Evolutionary conservation across 1,140 invertebrate genomes (phyloP).

Genomic region (Drosophila melanica): DNA sequence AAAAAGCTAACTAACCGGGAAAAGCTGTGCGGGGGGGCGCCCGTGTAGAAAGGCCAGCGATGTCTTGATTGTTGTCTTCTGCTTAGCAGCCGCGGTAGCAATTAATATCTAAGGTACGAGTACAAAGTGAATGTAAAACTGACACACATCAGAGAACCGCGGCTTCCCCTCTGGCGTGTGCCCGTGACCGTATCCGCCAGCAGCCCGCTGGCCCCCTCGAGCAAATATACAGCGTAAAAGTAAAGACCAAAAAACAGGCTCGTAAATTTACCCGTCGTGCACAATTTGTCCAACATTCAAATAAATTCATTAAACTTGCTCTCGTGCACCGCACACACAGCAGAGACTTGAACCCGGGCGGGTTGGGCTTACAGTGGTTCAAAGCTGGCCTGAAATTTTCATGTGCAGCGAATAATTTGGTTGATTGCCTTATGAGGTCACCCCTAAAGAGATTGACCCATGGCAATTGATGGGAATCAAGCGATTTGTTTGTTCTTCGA

Average conservation of each 20-base stretch:
- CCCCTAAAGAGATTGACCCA: conserved; percentile 53
- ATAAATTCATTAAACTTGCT: conserved; percentile 81
- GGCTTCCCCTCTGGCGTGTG: conserved; percentile 31
- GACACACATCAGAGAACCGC: conserved; percentile 61
- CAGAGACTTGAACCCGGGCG: conserved; percentile 32
- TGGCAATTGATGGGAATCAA: conserved; percentile 38
- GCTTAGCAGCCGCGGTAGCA: conserved; percentile 52
- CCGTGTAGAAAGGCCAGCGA: conserved; percentile 65
- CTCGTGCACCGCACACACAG: conserved; percentile 27
- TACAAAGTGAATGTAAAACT: conserved; percentile 79
- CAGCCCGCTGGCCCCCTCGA: not conserved
- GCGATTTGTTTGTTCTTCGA: conserved; percentile 60
- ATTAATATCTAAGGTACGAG: conserved; percentile 79
- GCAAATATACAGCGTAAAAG: conserved; percentile 29
- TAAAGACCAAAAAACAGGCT: conserved; percentile 50
- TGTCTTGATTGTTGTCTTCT: conserved; percentile 31
- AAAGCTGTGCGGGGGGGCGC: conserved; percentile 49
- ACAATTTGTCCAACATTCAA: conserved; percentile 83
- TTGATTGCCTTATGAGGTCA: conserved; percentile 56
- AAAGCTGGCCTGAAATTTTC: conserved; percentile 33
- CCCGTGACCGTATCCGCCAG: conserved; percentile 12
- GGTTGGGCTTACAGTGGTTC: conserved; percentile 6
- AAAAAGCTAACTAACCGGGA: conserved; percentile 6
- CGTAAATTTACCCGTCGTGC: conserved; percentile 79
- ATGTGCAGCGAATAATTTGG: conserved; percentile 20